phyloP scores from a whole-genome alignment of 1,140 invertebrate species.

The Linepithema humile region DNA sequence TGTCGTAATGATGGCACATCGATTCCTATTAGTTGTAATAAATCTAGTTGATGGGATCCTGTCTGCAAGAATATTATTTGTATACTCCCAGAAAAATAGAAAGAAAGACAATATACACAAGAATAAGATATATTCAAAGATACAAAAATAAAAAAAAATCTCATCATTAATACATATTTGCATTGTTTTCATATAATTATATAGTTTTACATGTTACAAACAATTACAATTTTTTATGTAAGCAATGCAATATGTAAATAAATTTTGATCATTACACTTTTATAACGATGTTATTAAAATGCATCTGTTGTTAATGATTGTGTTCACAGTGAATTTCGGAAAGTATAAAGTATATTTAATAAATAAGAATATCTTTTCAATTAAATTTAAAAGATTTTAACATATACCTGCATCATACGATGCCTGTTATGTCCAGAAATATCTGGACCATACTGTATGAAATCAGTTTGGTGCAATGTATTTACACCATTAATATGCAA shows the following conservation, averaged over 20 bases:
- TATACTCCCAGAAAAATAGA: constrained; percentile 15
- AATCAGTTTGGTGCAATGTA: constrained; percentile 75
- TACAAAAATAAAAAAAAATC: neutral
- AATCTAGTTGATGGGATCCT: constrained; percentile 76
- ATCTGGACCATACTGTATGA: constrained; percentile 72
- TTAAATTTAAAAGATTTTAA: constrained; percentile 17
- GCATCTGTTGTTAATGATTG: neutral
- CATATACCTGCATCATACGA: constrained; percentile 77
- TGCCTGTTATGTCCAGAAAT: constrained; percentile 73
- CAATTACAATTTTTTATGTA: too few relatives aligned
- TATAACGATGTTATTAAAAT: too few relatives aligned
- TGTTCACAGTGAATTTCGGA: too few relatives aligned
- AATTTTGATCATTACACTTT: too few relatives aligned
- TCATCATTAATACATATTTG: too few relatives aligned
- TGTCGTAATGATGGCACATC: constrained; percentile 75
- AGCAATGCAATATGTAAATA: too few relatives aligned
- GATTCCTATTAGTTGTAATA: constrained; percentile 79
- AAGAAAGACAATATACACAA: neutral
- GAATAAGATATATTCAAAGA: neutral
- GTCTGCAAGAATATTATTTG: constrained; percentile 70
- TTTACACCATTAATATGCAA: constrained; percentile 73
- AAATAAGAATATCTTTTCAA: neutral
- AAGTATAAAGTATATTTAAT: constrained; percentile 17
- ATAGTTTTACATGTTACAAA: too few relatives aligned
- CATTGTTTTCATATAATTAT: too few relatives aligned